Evolutionary conservation across 2,888 invertebrate species (phyloP).

Genomic region (Nomada flava): DNA sequence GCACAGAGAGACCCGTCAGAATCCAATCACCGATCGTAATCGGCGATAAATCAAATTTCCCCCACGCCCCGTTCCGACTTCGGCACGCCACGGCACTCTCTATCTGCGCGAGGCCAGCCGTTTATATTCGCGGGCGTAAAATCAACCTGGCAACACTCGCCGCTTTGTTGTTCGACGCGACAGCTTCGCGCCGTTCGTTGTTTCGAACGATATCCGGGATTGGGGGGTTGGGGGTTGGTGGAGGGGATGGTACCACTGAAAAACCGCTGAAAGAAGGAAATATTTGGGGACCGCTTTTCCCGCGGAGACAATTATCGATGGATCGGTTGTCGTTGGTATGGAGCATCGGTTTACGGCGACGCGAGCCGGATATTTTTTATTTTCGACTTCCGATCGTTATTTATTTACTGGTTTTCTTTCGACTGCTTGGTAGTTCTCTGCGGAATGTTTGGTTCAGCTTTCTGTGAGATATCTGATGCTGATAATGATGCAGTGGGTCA

Average conservation of each 20-base stretch:
- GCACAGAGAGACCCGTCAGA: slow-evolving; percentile 67
- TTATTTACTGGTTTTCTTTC: too few relatives aligned
- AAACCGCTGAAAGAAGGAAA: background rate
- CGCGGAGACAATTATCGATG: background rate
- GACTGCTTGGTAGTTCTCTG: too few relatives aligned
- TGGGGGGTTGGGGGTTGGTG: too few relatives aligned
- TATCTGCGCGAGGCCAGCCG: slow-evolving; percentile 59
- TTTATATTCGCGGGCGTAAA: slow-evolving; percentile 70
- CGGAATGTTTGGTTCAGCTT: too few relatives aligned
- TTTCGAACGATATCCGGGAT: background rate
- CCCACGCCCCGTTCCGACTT: slow-evolving; percentile 39
- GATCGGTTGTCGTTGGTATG: too few relatives aligned
- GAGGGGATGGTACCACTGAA: background rate
- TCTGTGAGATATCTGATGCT: too few relatives aligned
- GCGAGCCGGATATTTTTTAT: too few relatives aligned
- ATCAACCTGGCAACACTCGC: slow-evolving; percentile 69
- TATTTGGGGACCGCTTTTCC: background rate
- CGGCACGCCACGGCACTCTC: slow-evolving; percentile 38
- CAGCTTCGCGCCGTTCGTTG: slow-evolving; percentile 43
- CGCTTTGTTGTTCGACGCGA: slow-evolving; percentile 41
- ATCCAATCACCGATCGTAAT: slow-evolving; percentile 80
- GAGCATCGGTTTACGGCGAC: too few relatives aligned
- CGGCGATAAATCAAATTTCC: slow-evolving; percentile 79
- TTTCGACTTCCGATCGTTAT: too few relatives aligned
- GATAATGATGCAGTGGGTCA: too few relatives aligned